Conservation (phyloP, 2,113 vertebrate species). For the Dendropsophus ebraccatus region DNA sequence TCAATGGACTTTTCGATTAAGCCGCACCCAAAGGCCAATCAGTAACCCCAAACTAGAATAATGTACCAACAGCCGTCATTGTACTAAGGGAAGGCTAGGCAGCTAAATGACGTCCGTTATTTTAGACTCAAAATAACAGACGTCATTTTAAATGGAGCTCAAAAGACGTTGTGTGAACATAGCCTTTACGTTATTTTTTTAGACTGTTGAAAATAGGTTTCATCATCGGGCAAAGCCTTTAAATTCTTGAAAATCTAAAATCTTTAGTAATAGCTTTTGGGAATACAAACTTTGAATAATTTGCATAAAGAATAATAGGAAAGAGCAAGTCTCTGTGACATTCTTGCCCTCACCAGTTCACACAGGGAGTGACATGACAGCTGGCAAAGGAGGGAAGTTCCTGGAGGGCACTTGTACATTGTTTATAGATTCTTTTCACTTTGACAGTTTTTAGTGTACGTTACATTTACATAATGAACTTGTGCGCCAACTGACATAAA, state of each 20-base stretch:
- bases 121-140: too few species aligned
- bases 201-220: too few species aligned
- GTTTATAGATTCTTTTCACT: constrained; percentile 39
- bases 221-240: too few species aligned
- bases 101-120: too few species aligned
- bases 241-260: neutral
- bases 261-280: neutral
- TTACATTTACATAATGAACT: constrained; percentile 54
- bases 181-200: too few species aligned
- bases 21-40: too few species aligned
- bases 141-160: too few species aligned
- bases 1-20: too few species aligned
- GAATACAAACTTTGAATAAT: neutral
- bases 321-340: constrained; percentile 22
- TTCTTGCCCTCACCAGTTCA: neutral
- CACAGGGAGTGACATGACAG: constrained; percentile 34
- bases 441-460: constrained; percentile 43
- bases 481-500: constrained; percentile 25
- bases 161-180: too few species aligned
- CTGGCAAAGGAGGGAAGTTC: constrained; percentile 9
- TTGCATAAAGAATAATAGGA: constrained; percentile 2
- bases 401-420: constrained; percentile 40
- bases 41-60: too few species aligned
- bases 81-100: too few species aligned
- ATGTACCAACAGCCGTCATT: too few species aligned